phyloP scores from a whole-genome alignment of 2,888 invertebrate species.

The Polyommatus icarus region DNA sequence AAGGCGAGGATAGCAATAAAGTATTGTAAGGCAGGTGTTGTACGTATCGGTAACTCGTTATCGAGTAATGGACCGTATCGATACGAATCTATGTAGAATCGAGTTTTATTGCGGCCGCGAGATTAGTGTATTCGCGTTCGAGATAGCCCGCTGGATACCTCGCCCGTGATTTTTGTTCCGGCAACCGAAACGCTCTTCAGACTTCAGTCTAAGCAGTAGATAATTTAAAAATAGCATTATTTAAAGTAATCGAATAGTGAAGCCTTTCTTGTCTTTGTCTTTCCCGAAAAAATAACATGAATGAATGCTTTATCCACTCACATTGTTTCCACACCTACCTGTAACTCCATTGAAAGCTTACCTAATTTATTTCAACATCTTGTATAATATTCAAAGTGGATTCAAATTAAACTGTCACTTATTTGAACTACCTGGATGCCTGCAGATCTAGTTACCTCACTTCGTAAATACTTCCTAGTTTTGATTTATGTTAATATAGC shows the following conservation, averaged over 20 bases:
- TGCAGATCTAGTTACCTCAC: conserved; percentile 22
- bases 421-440: conserved; percentile 16
- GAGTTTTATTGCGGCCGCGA: conserved; percentile 46
- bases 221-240: no score
- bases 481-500: conserved; percentile 13
- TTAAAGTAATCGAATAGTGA: no score
- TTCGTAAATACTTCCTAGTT: conserved; percentile 14
- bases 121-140: conserved; percentile 44
- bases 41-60: conserved; percentile 47
- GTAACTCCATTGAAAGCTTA: not conserved
- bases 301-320: not conserved
- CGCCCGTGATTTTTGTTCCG: conserved; percentile 36
- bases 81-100: conserved; percentile 48
- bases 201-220: not conserved
- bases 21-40: conserved; percentile 47
- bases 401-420: conserved; percentile 29
- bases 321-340: not conserved
- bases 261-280: not conserved
- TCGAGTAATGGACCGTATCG: conserved; percentile 47
- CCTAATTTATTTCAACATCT: conserved; percentile 6
- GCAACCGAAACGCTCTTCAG: conserved; percentile 34
- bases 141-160: conserved; percentile 34
- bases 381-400: conserved; percentile 21
- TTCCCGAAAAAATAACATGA: not conserved
- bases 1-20: conserved; percentile 45